Evolutionary conservation across 2,888 invertebrate genomes (phyloP).

Genomic region (Cataglyphis livida): DNA sequence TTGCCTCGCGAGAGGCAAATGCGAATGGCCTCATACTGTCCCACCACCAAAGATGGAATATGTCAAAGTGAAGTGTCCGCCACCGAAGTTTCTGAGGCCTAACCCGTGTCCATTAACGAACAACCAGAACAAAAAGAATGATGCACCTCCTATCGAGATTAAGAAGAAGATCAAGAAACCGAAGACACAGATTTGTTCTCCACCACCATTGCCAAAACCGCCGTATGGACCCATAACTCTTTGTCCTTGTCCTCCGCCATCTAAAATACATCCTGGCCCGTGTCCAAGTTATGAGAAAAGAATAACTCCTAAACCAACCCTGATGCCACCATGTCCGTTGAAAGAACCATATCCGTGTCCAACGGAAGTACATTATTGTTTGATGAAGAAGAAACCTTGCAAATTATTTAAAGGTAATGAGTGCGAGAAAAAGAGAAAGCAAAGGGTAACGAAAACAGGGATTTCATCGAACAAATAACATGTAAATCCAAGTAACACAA

Average conservation of each 20-base stretch:
- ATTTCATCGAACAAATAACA: background rate
- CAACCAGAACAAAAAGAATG: background rate
- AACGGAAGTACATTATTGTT: conserved; percentile 62
- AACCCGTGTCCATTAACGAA: conserved; percentile 57
- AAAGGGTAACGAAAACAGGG: conserved; percentile 20
- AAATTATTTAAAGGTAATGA: background rate
- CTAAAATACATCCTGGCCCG: conserved; percentile 78
- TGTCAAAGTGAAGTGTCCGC: conserved; percentile 63
- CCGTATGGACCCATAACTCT: conserved; percentile 76
- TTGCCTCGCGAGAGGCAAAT: conserved; percentile 62
- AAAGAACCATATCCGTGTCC: conserved; percentile 72
- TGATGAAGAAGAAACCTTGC: conserved; percentile 34
- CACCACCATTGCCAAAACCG: conserved; percentile 76
- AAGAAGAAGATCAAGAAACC: background rate
- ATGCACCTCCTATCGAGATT: background rate
- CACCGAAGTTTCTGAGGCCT: conserved; percentile 65
- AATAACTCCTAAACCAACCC: rapidly evolving
- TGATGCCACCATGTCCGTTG: conserved; percentile 61
- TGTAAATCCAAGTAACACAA: background rate
- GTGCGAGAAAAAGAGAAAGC: conserved; percentile 11
- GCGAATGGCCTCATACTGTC: background rate
- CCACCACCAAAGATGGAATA: conserved; percentile 71
- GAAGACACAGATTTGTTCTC: conserved; percentile 57
- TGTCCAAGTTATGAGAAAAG: conserved; percentile 75
- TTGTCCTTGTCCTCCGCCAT: conserved; percentile 79